These are phyloP conservation scores for Parochlus steinenii DNA, from an alignment of 2,888 invertebrate genomes.

Conservation along the genomic window DNA sequence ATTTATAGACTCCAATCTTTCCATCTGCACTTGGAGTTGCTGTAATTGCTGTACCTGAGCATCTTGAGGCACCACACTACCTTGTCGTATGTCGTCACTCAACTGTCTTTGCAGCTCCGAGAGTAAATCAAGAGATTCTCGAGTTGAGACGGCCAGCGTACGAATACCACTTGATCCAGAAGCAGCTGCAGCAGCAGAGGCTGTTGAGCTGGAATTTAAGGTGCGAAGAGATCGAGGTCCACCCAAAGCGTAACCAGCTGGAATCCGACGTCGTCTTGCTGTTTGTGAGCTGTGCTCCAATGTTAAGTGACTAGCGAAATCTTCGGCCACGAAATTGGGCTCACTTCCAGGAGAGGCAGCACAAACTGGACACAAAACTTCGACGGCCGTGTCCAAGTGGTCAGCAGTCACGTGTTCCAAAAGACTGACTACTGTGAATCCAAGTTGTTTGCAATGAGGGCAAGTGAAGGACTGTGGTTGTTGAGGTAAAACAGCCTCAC, in stretches of 20 bases:
- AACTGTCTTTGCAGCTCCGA: constrained; percentile 90
- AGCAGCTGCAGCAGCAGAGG: too few species aligned
- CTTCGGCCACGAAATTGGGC: constrained; percentile 94
- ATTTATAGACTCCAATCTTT: constrained; percentile 69
- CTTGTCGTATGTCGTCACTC: constrained; percentile 60
- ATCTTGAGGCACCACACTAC: constrained; percentile 42
- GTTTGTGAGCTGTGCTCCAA: constrained; percentile 82
- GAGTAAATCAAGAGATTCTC: constrained; percentile 92
- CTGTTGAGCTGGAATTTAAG: constrained; percentile 92
- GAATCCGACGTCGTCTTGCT: constrained; percentile 63
- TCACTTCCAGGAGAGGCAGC: constrained; percentile 93
- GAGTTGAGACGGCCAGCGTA: constrained; percentile 56
- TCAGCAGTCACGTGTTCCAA: constrained; percentile 83
- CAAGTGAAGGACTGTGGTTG: constrained; percentile 94
- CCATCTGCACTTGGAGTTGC: constrained; percentile 90
- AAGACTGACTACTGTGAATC: constrained; percentile 81
- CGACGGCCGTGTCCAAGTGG: constrained; percentile 63
- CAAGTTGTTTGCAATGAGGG: constrained; percentile 94
- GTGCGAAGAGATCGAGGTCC: constrained; percentile 65
- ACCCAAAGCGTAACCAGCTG: constrained; percentile 38
- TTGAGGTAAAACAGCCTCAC: constrained; percentile 79
- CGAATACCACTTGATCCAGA: not conserved
- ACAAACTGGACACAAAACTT: constrained; percentile 97
- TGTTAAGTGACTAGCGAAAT: constrained; percentile 90
- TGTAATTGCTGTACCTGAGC: constrained; percentile 79